phyloP scores from a whole-genome alignment of 2,888 invertebrate species.

The Tenthredo distinguenda region DNA sequence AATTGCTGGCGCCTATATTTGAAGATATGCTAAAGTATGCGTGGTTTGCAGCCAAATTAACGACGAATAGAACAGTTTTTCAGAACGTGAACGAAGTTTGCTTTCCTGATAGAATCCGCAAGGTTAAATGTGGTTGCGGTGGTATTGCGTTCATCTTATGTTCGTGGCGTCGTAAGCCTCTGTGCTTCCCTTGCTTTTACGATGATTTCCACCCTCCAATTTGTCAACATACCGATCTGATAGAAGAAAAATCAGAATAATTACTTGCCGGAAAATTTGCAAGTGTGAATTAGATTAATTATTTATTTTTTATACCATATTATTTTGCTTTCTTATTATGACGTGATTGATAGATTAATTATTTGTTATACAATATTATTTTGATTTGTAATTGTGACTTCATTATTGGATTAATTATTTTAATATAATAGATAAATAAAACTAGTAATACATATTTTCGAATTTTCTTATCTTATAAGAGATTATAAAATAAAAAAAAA shows the following conservation, averaged over 20 bases:
- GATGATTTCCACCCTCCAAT: constrained; percentile 29
- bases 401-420: too few species aligned
- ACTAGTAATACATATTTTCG: too few species aligned
- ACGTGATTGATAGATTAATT: too few species aligned
- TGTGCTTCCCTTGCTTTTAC: constrained; percentile 18
- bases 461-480: too few species aligned
- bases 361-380: too few species aligned
- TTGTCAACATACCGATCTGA: neutral
- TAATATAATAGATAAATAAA: too few species aligned
- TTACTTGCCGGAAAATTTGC: too few species aligned
- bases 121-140: constrained; percentile 35
- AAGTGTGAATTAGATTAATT: too few species aligned
- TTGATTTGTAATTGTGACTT: too few species aligned
- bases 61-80: constrained; percentile 55
- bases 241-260: too few species aligned
- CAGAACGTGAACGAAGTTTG: constrained; percentile 58
- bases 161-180: constrained; percentile 39
- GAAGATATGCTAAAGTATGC: constrained; percentile 57
- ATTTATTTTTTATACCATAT: too few species aligned
- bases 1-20: constrained; percentile 58
- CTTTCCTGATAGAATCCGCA: constrained; percentile 54
- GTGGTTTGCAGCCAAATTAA: constrained; percentile 58
- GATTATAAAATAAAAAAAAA: neutral
- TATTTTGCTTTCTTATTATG: too few species aligned
- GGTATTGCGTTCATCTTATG: constrained; percentile 37